Evolutionary conservation across 2,888 invertebrate genomes (phyloP), one percentile per base, ranked within the genome.

Genomic region (Athalia cordata): DNA sequence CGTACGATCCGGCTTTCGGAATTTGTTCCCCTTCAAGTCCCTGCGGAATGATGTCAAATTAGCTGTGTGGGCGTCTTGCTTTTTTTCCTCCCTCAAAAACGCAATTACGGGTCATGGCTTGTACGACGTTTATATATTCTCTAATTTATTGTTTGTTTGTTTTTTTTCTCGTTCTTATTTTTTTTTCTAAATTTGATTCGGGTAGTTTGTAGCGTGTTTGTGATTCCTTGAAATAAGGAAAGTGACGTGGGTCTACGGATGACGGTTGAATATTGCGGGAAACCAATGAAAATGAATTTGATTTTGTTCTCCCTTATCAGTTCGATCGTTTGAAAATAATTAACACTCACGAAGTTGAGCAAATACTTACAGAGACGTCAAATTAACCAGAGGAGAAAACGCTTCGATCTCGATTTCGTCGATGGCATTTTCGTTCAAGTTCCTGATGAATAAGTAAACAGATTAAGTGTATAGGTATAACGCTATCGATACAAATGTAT

Each of bases 361-460:
- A 3, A 84, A 87, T 75, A 91, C 87, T 84, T 90, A 90, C 87
- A 92, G 83, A 5, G 92, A 92, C 72, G 88, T 90, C 75, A 92
- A 85, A 83, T 90, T 91, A 52, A 86, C 87, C 59, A 91, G 85
- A 79, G 92, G 91, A 76, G 84, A 85, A 85, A 92, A 90, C 68
- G 91, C 87, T 75, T 89, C 85, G 62, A 87, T 77, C 79, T 91
- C 91, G 81, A 92, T 90, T 13, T 84, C 82, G 64, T 84, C 83
- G 79, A 92, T 88, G 78, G 84, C 84, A 82, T 92, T 92, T 79
- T 91, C 90, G 83, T 92, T 90, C 77, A 92, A 84, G 79, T 91
- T 92, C 66, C 93, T 90, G 59, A 29, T 29, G 29, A 57, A 72
- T 15, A 59, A 43, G 45, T 43, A n/a, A 72, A 57, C 11, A 59